Evolutionary conservation across 2,797 vertebrate species (phyloP), one percentile per base, ranked within the genome.

Genomic region (Sylvia borin): DNA sequence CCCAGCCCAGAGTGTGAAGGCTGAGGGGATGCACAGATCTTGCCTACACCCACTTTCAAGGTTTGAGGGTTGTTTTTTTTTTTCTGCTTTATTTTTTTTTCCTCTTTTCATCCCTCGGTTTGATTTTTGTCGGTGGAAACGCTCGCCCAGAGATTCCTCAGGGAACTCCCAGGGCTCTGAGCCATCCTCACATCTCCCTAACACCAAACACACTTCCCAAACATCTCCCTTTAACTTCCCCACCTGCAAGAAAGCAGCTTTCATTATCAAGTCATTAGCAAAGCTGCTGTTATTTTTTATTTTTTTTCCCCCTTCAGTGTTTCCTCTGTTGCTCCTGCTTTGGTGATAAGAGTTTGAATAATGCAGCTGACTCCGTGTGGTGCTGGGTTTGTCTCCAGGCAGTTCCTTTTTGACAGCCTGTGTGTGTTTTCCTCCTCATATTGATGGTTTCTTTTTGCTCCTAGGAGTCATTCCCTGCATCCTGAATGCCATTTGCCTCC

Each of bases 311-410:
- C 71, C 77, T 48, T 82, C 72, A 57, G 71, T 88, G 42, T 71
- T 93, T 89, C 88, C 93, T 84, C 57, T 43, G 45, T 38, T 36
- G 60, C 83, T 86, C 60, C 62, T 55, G 88, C 85, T 88, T 85
- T 95, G 84, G 61, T 88, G 95, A 87, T 71, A 68, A 68, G 75
- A 74, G 24, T 71, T 79, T 64, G 60, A 90, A 93, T 95, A 93
- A 90, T 66, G 68, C 58, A 77, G 40, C 72, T 26, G 71, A 3
- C 53, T 92, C 64, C 34, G 1, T 32, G 72, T 58, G 65, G n/a
- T 67, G 80, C 79, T 54, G 86, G 36, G 67, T 91, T 64, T 93
- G 73, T 93, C 92, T 93, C 77, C 87, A 83, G 78, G 75, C 92
- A 42, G 81, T 91, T 95, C 92, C 90, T 90, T 80, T 93, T n/a